phyloP scores from a whole-genome alignment of 1,140 invertebrate genomes.

The Brachionus paranguensis region DNA sequence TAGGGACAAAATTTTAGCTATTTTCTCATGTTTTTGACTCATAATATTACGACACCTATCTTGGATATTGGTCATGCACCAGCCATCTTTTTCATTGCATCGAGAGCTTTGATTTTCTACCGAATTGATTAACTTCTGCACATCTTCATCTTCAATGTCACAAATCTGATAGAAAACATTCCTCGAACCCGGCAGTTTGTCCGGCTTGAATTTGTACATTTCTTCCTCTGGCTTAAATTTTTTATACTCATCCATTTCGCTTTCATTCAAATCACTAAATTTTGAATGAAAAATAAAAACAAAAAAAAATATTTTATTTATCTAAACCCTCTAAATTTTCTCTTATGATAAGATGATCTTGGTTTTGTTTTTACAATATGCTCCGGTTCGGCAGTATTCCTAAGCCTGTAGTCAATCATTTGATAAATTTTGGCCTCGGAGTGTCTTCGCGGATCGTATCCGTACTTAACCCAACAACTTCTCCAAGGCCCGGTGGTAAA shows the following conservation, averaged over 20 bases:
- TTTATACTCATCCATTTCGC: not conserved
- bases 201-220: slow-evolving; percentile 64
- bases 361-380: slow-evolving; percentile 28
- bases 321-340: slow-evolving; percentile 28
- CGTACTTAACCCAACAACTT: slow-evolving; percentile 72
- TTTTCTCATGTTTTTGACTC: slow-evolving; percentile 26
- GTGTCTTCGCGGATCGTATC: slow-evolving; percentile 77
- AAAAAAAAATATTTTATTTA: not conserved
- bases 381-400: slow-evolving; percentile 52
- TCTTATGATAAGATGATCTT: slow-evolving; percentile 21
- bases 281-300: not conserved
- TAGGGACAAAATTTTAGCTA: not conserved
- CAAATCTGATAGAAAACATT: slow-evolving; percentile 76
- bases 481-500: slow-evolving; percentile 80
- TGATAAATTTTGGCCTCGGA: slow-evolving; percentile 73
- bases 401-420: slow-evolving; percentile 74
- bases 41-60: slow-evolving; percentile 20
- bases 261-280: slow-evolving; percentile 29
- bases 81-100: slow-evolving; percentile 69
- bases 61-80: slow-evolving; percentile 54
- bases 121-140: slow-evolving; percentile 69
- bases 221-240: slow-evolving; percentile 48
- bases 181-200: slow-evolving; percentile 65
- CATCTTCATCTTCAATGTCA: slow-evolving; percentile 74
- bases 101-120: slow-evolving; percentile 55